phyloP scores from a whole-genome alignment of 2,797 vertebrate genomes.

The Numenius phaeopus region DNA sequence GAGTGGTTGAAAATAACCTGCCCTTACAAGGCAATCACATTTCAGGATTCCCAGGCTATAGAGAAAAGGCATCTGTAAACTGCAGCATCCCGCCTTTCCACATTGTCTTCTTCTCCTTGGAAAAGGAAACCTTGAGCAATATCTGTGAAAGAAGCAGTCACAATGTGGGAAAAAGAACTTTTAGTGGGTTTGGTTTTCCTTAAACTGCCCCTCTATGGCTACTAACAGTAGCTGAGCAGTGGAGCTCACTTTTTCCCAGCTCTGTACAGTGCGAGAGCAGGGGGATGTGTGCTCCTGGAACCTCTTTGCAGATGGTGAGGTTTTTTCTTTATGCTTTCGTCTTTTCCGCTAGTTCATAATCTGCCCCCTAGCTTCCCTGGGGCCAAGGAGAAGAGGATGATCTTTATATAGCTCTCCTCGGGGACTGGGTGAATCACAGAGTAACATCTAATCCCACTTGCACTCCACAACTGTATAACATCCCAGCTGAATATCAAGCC shows the following conservation, averaged over 20 bases:
- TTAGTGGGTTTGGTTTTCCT: neutral
- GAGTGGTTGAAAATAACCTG: conserved; percentile 66
- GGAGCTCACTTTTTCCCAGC: neutral
- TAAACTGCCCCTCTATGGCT: neutral
- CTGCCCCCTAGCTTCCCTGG: conserved; percentile 56
- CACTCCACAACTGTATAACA: neutral
- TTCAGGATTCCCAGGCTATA: conserved; percentile 38
- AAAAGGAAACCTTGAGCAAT: neutral
- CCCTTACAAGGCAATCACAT: conserved; percentile 55
- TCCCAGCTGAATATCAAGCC: conserved; percentile 42
- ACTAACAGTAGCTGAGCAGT: neutral
- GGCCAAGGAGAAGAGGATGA: conserved; percentile 57
- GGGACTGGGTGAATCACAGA: conserved; percentile 67
- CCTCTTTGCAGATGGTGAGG: conserved; percentile 16
- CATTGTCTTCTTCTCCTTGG: neutral
- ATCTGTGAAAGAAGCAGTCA: neutral
- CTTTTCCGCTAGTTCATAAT: conserved; percentile 60
- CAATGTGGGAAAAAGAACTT: neutral
- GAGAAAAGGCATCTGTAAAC: conserved; percentile 26
- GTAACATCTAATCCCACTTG: conserved; percentile 65
- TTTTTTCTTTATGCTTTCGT: neutral
- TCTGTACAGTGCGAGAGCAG: neutral
- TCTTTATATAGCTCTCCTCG: conserved; percentile 64
- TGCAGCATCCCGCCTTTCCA: conserved; percentile 8
- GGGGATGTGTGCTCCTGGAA: neutral